Evolutionary conservation across 2,113 vertebrate genomes (phyloP), one percentile per base, ranked within the genome.

Genomic region (Nothoprocta pentlandii): DNA sequence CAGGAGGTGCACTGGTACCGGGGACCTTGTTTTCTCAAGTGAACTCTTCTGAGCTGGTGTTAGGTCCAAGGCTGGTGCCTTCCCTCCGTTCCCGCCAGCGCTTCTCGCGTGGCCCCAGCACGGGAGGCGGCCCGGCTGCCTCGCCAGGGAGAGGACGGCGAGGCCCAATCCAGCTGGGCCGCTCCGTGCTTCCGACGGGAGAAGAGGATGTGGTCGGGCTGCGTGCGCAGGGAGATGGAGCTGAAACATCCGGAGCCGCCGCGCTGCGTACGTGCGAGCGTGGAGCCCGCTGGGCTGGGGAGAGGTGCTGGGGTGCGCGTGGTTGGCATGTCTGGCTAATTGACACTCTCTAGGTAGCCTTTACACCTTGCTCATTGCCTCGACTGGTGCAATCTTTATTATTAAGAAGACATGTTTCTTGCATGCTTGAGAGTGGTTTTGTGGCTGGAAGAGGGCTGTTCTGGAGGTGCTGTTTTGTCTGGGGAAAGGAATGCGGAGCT

Each of bases 221-320:
- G 86, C 90, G 93, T 92, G 53, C 2, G 3, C 34, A 58, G 73
- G 26, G 90, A 83, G 90, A 15, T 2, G 2, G 73, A 66, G 80
- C 47, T 71, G 58, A n/a, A 39, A 39, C 36, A 6, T 39, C 36
- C 36, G 6, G 36, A 39, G 36, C 36, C 36, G 36, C 36, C 36
- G 36, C 0, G 0, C 46, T 94, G 46, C 30, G 42, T 41, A 78
- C 0, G 1, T 58, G 85, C 67, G 63, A 84, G 82, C 59, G 10
- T 56, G 44, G 21, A 84, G 92, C 62, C 1, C 2, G 71, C 14
- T 76, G 90, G 85, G 84, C 44, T 85, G 85, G 93, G 63, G 77
- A 69, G 85, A 81, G 96, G 93, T 75, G 93, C 76, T 76, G 79
- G 92, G 47, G 89, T 67, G 92, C 56, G 70, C 69, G 73, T 93